Base-by-base conservation (phyloP, 1,140 invertebrate species). In the Oedothorax gibbosus region DNA sequence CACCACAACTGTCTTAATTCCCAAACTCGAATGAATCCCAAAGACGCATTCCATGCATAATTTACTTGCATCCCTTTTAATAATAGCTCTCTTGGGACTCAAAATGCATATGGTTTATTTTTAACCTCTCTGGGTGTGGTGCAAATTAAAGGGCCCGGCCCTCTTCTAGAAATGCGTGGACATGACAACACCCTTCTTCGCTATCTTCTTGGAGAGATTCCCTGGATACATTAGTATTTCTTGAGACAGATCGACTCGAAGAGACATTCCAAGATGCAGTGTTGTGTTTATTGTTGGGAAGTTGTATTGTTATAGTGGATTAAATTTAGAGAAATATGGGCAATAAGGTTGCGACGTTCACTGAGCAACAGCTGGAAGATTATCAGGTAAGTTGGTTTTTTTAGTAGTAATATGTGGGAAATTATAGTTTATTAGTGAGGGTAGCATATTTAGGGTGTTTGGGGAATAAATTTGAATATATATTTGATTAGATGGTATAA, bases 301-400 rank as follows among this genome's bases (percentile, higher is more conserved):
- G 49, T 15, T 51, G 18, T 51, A n/a, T 50, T 8, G 50, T 0
- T 5, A 71, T 35, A 35, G 35, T 35, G 35, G 35, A 2, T 35
- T 35, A 5, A 35, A 35, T 35, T 35, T 50, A 14, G 1, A 15
- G 10, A 0, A 20, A 7, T 49, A 97, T 97, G 96, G 96, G 96
- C 77, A 97, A 97, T 91, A 97, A 97, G 92, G 91, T 96, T 69
- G 94, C 94, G 12, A 95, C 94, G 51, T 98, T 98, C 89, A 95
- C 95, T 2, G 95, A 97, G 87, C 94, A 97, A 88, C 96, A 98
- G 89, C 90, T 97, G 71, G 95, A 97, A 88, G 95, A 97, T 91
- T 97, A 97, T 91, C 96, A 97, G 92, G 95, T 94, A 8, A 84
- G 81, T 57, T 35, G 51, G 9, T 15, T 35, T 73, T 35, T 11